Evolutionary conservation across 64 coral and sea anemone genomes (phyloP).

Genomic region (Dendrophyllia cribrosa): DNA sequence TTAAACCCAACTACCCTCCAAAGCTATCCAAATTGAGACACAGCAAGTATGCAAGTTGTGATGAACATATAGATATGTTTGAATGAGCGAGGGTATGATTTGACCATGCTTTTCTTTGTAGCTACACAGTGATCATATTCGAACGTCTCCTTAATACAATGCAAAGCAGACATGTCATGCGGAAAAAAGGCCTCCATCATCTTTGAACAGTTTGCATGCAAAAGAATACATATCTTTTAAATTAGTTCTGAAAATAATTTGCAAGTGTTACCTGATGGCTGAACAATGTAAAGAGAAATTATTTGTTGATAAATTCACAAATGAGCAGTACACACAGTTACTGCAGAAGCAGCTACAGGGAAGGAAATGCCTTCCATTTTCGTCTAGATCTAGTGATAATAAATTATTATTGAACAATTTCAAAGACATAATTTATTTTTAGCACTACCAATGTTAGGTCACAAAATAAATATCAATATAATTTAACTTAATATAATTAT

Average conservation of each 20-base stretch:
- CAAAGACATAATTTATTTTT: constrained; percentile 20
- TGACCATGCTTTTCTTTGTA: no score
- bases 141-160: no score
- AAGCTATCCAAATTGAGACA: no score
- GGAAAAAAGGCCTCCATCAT: no score
- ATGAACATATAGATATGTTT: no score
- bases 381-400: background rate
- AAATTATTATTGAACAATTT: constrained; percentile 6
- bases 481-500: constrained; percentile 51
- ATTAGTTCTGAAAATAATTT: background rate
- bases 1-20: no score
- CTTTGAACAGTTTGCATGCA: no score
- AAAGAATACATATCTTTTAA: background rate
- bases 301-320: background rate
- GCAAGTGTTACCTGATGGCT: background rate
- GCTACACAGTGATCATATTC: no score
- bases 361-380: constrained; percentile 20
- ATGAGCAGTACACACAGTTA: background rate
- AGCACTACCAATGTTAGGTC: background rate
- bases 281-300: background rate
- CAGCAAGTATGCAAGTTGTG: no score
- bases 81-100: no score
- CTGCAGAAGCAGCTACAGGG: no score
- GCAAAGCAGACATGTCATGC: no score
- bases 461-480: constrained; percentile 47